phyloP scores from a whole-genome alignment of 2,797 vertebrate genomes.

The Ctenopoma multispine region DNA sequence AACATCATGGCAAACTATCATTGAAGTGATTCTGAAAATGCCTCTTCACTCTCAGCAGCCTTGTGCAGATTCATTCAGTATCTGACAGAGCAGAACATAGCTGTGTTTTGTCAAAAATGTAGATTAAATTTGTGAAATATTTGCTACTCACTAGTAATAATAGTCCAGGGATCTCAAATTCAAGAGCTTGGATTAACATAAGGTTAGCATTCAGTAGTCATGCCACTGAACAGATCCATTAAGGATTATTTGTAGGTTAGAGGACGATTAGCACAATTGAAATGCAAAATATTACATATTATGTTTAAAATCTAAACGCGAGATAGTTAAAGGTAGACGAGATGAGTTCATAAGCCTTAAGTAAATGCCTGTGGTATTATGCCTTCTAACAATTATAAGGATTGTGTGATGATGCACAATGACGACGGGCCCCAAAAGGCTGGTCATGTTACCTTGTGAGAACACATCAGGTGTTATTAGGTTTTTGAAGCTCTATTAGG shows the following conservation, averaged over 20 bases:
- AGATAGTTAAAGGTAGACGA: neutral
- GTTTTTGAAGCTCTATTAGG: slow-evolving; percentile 31
- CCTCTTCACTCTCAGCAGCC: neutral
- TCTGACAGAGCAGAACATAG: neutral
- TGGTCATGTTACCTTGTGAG: slow-evolving; percentile 26
- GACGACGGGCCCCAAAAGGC: slow-evolving; percentile 22
- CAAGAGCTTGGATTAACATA: neutral
- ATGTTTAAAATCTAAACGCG: slow-evolving; percentile 20
- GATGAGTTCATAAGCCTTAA: neutral
- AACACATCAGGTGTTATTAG: slow-evolving; percentile 38
- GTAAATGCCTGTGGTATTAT: neutral
- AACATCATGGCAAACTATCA: neutral
- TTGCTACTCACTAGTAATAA: too few relatives aligned
- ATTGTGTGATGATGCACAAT: slow-evolving; percentile 25
- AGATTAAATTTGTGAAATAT: neutral
- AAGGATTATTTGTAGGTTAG: neutral
- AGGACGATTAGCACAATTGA: slow-evolving; percentile 1
- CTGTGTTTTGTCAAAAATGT: neutral
- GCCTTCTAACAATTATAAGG: slow-evolving; percentile 9
- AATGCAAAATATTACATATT: slow-evolving; percentile 28
- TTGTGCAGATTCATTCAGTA: neutral
- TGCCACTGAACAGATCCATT: neutral
- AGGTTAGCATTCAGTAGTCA: neutral
- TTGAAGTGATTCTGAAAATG: slow-evolving; percentile 3
- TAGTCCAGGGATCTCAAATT: too few relatives aligned